Conservation (phyloP, 2,113 vertebrate species). For the Phyllopteryx taeniolatus region DNA sequence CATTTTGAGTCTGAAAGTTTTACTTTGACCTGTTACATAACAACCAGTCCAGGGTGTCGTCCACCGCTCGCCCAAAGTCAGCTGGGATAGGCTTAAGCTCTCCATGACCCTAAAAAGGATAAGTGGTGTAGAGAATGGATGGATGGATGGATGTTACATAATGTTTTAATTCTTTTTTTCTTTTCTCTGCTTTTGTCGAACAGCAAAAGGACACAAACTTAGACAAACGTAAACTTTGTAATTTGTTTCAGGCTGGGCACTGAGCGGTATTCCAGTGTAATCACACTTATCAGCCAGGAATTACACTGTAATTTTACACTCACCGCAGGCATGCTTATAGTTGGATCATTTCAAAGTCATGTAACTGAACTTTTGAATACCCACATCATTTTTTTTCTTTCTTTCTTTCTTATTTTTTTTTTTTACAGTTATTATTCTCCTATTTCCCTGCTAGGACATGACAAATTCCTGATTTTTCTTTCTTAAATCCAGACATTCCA, state of each 20-base stretch:
- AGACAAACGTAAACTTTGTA: conserved; percentile 1
- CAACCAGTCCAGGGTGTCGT: no score
- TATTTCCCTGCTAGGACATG: conserved; percentile 25
- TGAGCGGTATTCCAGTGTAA: conserved; percentile 33
- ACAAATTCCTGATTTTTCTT: conserved; percentile 37
- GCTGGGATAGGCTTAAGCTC: no score
- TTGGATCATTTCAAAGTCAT: conserved; percentile 47
- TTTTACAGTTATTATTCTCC: conserved; percentile 28
- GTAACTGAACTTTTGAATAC: conserved; percentile 40
- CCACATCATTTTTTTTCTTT: conserved; percentile 40
- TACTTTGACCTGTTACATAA: neutral
- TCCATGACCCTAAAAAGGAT: neutral
- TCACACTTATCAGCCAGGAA: conserved; percentile 44
- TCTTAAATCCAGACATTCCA: conserved; percentile 47
- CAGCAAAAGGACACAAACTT: neutral
- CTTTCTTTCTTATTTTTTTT: conserved; percentile 40
- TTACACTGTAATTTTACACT: conserved; percentile 36
- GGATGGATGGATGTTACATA: neutral
- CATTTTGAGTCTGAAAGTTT: neutral
- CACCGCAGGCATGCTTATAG: conserved; percentile 35
- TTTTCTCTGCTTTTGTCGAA: neutral
- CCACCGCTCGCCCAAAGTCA: no score
- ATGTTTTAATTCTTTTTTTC: neutral
- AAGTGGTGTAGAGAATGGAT: no score
- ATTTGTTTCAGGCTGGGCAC: conserved; percentile 1